Evolutionary conservation across 2,797 vertebrate genomes (phyloP).

Genomic region (Pogoniulus pusillus): DNA sequence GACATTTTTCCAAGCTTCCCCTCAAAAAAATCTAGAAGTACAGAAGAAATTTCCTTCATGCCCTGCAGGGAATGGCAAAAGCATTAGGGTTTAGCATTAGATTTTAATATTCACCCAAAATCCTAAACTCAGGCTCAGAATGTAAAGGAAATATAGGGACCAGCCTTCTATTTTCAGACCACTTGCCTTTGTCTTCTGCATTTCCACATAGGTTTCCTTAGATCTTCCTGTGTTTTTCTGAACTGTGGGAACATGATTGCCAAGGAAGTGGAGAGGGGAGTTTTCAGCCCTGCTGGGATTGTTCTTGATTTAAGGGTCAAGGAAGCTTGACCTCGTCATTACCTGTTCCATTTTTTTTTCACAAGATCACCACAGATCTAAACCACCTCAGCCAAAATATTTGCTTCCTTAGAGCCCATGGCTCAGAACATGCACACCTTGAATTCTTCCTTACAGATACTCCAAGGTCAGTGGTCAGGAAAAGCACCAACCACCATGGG

Average conservation of each 20-base stretch:
- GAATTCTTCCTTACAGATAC: background rate
- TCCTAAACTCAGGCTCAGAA: background rate
- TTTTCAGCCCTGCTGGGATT: conserved; percentile 63
- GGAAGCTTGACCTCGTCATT: conserved; percentile 69
- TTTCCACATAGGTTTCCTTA: conserved; percentile 74
- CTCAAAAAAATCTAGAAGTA: background rate
- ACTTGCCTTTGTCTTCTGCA: conserved; percentile 64
- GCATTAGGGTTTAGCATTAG: conserved; percentile 29
- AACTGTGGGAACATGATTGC: conserved; percentile 73
- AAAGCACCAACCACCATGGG: background rate
- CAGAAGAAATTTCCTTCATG: conserved; percentile 10
- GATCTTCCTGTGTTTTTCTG: conserved; percentile 77
- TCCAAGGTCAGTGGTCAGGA: background rate
- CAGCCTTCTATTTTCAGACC: conserved; percentile 69
- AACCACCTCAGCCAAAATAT: background rate
- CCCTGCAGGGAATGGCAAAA: conserved; percentile 37
- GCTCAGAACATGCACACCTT: background rate
- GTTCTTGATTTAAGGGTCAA: conserved; percentile 73
- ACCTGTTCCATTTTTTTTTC: conserved; percentile 40
- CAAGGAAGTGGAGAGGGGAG: conserved; percentile 69
- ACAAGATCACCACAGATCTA: background rate
- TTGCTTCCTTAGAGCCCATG: conserved; percentile 21
- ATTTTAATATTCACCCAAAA: conserved; percentile 44
- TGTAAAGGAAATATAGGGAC: conserved; percentile 74
- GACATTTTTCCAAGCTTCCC: background rate